Evolutionary conservation across 2,113 vertebrate species (phyloP).

Genomic region (Pseudorhombus dupliciocellatus): DNA sequence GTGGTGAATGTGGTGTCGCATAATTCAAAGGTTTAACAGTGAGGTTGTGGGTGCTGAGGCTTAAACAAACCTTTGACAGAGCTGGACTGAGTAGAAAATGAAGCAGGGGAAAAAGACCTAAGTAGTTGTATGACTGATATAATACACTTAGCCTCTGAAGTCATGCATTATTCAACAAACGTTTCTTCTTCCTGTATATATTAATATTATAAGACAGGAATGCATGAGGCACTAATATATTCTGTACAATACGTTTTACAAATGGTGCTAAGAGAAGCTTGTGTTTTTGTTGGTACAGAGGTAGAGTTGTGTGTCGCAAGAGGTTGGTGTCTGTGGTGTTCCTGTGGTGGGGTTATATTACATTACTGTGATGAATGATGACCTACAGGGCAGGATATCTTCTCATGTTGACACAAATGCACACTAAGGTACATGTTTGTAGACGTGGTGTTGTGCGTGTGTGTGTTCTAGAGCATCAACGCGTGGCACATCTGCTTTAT

Average conservation of each 20-base stretch:
- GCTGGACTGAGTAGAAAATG: not conserved
- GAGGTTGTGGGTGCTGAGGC: not conserved
- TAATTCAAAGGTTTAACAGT: not conserved
- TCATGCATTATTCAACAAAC: no score
- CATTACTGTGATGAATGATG: conserved; percentile 50
- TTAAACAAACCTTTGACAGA: not conserved
- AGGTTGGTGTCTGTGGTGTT: conserved; percentile 1
- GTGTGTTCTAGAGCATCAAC: conserved; percentile 7
- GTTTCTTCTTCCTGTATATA: no score
- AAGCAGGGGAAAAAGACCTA: no score
- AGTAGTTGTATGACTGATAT: not conserved
- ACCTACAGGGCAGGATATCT: conserved; percentile 11
- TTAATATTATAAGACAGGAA: no score
- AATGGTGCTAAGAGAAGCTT: not conserved
- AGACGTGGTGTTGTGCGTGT: not conserved
- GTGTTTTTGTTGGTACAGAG: no score
- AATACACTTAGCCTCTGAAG: not conserved
- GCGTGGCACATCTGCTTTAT: conserved; percentile 28
- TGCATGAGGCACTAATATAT: no score
- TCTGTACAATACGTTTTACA: not conserved
- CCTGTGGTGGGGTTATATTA: conserved; percentile 29
- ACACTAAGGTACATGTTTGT: not conserved
- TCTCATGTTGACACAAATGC: conserved; percentile 11
- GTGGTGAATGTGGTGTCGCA: not conserved
- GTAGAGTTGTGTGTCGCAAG: not conserved